These are phyloP conservation scores for Melikaiella ostensackeni DNA, from an alignment of 2,888 invertebrate species.

Conservation along the genomic window DNA sequence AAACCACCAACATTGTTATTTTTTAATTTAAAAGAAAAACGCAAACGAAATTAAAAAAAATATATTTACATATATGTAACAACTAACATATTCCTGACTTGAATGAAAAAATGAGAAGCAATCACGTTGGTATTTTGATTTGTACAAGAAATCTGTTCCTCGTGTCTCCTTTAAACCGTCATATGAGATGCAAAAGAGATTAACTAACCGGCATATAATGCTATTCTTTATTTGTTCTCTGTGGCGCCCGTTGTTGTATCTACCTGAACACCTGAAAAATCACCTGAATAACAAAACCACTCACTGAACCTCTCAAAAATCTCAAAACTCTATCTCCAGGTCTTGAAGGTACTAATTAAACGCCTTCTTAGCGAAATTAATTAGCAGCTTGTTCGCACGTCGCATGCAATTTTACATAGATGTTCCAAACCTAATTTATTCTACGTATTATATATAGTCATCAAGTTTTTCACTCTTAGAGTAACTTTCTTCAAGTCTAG, in stretches of 20 bases:
- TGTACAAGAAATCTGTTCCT: constrained; percentile 49
- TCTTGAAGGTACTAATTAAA: constrained; percentile 76
- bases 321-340: constrained; percentile 76
- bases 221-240: constrained; percentile 76
- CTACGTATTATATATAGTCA: constrained; percentile 5
- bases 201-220: constrained; percentile 74
- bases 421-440: constrained; percentile 8
- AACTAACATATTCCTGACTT: neutral
- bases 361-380: constrained; percentile 72
- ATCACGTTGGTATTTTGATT: constrained; percentile 42
- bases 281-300: constrained; percentile 71
- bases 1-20: too few species aligned
- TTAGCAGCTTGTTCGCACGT: constrained; percentile 71
- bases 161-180: constrained; percentile 50
- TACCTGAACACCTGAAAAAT: constrained; percentile 74
- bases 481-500: neutral
- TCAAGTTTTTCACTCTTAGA: neutral
- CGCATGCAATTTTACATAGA: constrained; percentile 50
- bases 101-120: neutral
- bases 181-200: constrained; percentile 50
- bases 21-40: too few species aligned
- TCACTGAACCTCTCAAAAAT: constrained; percentile 76
- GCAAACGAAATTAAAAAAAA: neutral
- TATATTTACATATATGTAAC: neutral
- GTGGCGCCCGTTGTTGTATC: constrained; percentile 77